Base-by-base conservation (phyloP, 2,113 vertebrate species). In the Eonycteris spelaea region DNA sequence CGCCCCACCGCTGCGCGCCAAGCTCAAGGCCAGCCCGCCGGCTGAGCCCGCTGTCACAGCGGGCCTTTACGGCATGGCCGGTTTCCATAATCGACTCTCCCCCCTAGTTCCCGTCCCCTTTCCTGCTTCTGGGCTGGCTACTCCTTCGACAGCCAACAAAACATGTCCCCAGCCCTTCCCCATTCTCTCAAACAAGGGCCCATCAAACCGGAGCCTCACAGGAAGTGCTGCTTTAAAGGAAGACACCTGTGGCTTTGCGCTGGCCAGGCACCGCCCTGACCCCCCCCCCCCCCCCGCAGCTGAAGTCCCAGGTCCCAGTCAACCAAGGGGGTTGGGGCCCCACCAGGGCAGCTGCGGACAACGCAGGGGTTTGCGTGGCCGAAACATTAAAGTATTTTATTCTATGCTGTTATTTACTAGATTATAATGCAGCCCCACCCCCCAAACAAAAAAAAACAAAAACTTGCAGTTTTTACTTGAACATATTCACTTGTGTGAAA, bases 1-100 rank as follows among this genome's bases (percentile, higher is more conserved):
- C 16, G 85, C 28, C 48, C 6, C 55, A 0, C 7, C 0, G 43
- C 85, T 10, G 45, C 51, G 61, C 35, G 18, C 70, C 6, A 0
- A 3, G 30, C 51, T 21, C 7, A 2, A 2, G 16, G 70, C 84
- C 9, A 1, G 45, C 28, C 51, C n/a, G n/a, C n/a, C n/a, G n/a
- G n/a, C n/a, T n/a, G n/a, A n/a, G n/a, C n/a, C 30, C 28, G 3
- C 22, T 0, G 3, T 38, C 26, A 1, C 0, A 0, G n/a, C 43
- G 1, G 8, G 19, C 61, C 48, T 0, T 3, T 4, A 0, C 14
- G 1, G 59, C 16, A 1, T 0, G 0, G 55, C 43, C 3, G 48
- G 14, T 8, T 7, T 45, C 43, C 5, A 0, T 3, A 3, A 4
- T 21, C 0, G 14, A 10, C 48, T 33, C 48, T 33, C 21, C 43